These are phyloP conservation scores for Agraylea sexmaculata DNA, from an alignment of 1,140 invertebrate species.

Conservation along the genomic window DNA sequence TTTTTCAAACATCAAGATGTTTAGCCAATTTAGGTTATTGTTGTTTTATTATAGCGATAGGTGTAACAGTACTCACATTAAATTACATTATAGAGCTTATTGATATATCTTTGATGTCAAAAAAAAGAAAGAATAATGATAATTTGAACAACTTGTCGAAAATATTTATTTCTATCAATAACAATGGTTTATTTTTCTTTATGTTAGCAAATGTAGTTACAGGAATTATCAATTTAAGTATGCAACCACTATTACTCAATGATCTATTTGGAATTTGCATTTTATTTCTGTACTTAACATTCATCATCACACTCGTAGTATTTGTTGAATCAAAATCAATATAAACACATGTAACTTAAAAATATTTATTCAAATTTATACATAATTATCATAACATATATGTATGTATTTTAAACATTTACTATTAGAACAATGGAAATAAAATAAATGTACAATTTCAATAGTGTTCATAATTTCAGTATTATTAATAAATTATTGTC, in stretches of 20 bases:
- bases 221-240: conserved; percentile 60
- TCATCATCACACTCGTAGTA: too few relatives aligned
- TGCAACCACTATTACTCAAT: conserved; percentile 48
- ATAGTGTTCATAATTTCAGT: too few relatives aligned
- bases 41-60: conserved; percentile 56
- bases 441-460: too few relatives aligned
- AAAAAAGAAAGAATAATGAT: conserved; percentile 15
- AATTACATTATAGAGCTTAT: conserved; percentile 44
- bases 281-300: too few relatives aligned
- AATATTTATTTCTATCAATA: conserved; percentile 55
- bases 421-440: too few relatives aligned
- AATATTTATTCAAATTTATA: too few relatives aligned
- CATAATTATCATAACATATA: too few relatives aligned
- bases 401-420: too few relatives aligned
- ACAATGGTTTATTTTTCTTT: conserved; percentile 69
- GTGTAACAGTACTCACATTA: conserved; percentile 38
- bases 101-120: conserved; percentile 10
- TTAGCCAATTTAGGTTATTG: conserved; percentile 68
- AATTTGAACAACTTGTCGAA: conserved; percentile 29
- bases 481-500: too few relatives aligned
- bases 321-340: too few relatives aligned
- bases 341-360: too few relatives aligned
- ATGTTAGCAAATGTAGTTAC: conserved; percentile 67
- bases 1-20: conserved; percentile 50
- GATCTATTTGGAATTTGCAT: too few relatives aligned